Evolutionary conservation across 1,140 invertebrate species (phyloP).

Genomic region (Apis dorsata): DNA sequence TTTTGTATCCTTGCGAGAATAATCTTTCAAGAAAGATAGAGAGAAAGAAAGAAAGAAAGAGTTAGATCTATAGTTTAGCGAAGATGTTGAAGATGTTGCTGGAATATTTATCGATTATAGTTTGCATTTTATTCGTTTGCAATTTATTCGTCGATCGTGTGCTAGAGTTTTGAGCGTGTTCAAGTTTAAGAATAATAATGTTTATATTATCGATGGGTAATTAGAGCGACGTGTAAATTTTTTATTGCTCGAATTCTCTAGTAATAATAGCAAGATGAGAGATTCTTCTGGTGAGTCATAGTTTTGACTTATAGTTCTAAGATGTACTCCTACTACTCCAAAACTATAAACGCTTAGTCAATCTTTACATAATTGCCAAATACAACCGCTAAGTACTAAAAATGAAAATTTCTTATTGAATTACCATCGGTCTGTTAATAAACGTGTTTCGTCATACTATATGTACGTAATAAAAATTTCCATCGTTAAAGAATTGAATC

Average conservation of each 20-base stretch:
- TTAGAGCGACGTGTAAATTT: conserved; percentile 4
- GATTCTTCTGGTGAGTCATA: background rate
- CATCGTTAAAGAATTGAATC: no score
- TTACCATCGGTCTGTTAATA: background rate
- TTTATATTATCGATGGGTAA: background rate
- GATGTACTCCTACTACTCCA: background rate
- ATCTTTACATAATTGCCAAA: background rate
- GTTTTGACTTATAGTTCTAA: conserved; percentile 3
- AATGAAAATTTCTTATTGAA: background rate
- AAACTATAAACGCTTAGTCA: conserved; percentile 15
- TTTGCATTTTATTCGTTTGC: no score
- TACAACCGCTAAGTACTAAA: no score
- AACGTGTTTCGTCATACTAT: background rate
- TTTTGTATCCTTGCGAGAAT: background rate
- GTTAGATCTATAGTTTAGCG: background rate
- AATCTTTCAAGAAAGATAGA: background rate
- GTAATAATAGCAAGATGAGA: conserved; percentile 9
- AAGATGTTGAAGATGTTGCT: background rate
- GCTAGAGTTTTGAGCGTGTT: no score
- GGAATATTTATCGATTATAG: background rate
- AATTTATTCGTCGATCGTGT: no score
- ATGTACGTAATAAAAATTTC: no score
- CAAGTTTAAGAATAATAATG: no score
- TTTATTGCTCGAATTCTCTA: background rate
- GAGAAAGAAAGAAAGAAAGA: no score